Conservation (phyloP, 2,113 vertebrate genomes). For the Trematocara nigrifrons region DNA sequence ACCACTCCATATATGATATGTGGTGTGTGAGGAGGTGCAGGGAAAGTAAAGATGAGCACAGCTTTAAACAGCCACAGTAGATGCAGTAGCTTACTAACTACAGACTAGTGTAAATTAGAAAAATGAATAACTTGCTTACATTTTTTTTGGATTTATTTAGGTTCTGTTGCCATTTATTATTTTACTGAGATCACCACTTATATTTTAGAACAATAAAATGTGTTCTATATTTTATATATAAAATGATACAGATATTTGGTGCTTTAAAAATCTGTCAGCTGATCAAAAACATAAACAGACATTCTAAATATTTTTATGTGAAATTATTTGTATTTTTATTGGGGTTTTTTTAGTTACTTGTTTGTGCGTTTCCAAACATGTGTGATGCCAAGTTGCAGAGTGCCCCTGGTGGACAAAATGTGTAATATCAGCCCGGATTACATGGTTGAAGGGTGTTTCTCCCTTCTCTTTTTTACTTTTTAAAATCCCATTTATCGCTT, state of each 20-base stretch:
- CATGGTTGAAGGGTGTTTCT: not conserved
- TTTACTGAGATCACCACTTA: not conserved
- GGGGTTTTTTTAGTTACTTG: not conserved
- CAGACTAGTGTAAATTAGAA: not conserved
- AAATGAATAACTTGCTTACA: not conserved
- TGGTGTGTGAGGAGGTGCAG: not conserved
- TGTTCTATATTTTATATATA: not conserved
- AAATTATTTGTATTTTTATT: not conserved
- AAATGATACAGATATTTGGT: not conserved
- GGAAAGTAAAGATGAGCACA: not conserved
- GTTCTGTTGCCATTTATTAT: not conserved
- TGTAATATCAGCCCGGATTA: not conserved
- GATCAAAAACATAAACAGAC: not conserved
- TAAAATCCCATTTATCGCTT: not conserved
- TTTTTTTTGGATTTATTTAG: not conserved
- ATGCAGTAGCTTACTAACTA: not conserved
- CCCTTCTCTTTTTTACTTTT: not conserved
- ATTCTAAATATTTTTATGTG: not conserved
- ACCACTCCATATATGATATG: not conserved
- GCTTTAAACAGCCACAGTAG: not conserved
- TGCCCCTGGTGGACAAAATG: not conserved
- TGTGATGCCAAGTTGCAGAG: not conserved
- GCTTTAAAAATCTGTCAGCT: not conserved
- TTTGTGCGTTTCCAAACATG: not conserved
- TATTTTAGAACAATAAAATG: not conserved